phyloP scores from a whole-genome alignment of 1,140 invertebrate genomes.

The Nephila pilipes region DNA sequence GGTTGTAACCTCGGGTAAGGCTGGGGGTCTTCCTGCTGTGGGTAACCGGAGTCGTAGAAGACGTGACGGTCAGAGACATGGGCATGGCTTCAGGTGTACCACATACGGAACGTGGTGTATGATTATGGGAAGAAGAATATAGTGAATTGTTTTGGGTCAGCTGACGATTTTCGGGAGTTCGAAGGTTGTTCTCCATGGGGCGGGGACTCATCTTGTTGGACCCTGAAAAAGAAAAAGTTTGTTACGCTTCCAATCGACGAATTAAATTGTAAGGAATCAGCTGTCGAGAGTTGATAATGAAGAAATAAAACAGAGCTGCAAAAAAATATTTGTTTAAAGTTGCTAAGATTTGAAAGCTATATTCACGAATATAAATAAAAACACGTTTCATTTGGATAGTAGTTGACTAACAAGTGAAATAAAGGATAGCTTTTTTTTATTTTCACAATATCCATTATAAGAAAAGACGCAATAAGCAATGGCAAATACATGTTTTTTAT shows the following conservation, averaged over 20 bases:
- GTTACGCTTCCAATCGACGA: not conserved
- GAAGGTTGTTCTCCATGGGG: constrained; percentile 47
- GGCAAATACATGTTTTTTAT: too few species aligned
- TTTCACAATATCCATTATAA: too few species aligned
- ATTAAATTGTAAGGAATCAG: too few species aligned
- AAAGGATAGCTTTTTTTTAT: too few species aligned
- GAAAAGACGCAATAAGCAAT: too few species aligned
- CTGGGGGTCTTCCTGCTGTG: constrained; percentile 33
- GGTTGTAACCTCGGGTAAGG: constrained; percentile 74
- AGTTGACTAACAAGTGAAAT: too few species aligned
- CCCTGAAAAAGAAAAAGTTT: not conserved
- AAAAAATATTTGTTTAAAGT: too few species aligned
- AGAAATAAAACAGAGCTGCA: too few species aligned
- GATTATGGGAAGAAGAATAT: constrained; percentile 63
- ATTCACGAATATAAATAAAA: too few species aligned
- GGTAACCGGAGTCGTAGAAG: not conserved
- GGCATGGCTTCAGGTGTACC: constrained; percentile 68
- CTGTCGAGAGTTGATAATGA: too few species aligned
- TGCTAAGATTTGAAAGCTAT: too few species aligned
- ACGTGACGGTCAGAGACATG: constrained; percentile 54
- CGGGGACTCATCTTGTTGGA: constrained; percentile 69
- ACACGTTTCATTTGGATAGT: too few species aligned
- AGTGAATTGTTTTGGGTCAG: constrained; percentile 54
- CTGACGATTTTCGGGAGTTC: constrained; percentile 50
- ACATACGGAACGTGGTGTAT: constrained; percentile 62